A percentile compares a stretch with the other conserved stretches of the same genome.
Evolutionary conservation across 2,113 vertebrate genomes (phyloP).

Genomic region (Lampris incognitus): DNA sequence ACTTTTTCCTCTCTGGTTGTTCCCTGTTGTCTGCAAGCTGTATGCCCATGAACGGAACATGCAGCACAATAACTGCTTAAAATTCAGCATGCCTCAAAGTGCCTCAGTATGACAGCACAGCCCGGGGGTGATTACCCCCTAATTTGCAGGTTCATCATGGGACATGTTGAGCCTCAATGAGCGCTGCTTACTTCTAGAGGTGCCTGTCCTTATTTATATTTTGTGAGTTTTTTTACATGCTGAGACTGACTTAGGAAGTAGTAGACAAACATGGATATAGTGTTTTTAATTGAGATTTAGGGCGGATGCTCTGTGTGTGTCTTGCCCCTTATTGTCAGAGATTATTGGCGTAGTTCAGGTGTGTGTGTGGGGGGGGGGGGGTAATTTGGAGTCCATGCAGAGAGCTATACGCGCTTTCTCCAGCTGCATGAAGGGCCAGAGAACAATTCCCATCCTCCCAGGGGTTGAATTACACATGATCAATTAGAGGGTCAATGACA

Average conservation of each 20-base stretch:
- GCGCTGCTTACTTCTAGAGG: conserved; percentile 56
- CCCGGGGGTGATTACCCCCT: conserved; percentile 75
- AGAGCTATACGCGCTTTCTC: conserved; percentile 59
- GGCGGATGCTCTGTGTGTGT: conserved; percentile 45
- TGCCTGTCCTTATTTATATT: conserved; percentile 55
- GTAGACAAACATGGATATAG: conserved; percentile 67
- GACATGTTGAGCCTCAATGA: conserved; percentile 68
- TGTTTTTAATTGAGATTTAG: conserved; percentile 76
- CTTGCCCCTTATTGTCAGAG: conserved; percentile 52
- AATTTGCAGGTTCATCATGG: conserved; percentile 82
- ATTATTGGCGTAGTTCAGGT: conserved; percentile 30
- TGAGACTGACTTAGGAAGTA: conserved; percentile 65
- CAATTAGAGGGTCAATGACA: conserved; percentile 70
- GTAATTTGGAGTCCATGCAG: conserved; percentile 18
- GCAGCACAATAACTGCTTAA: conserved; percentile 66
- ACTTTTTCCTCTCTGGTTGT: conserved; percentile 47
- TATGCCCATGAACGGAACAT: conserved; percentile 55
- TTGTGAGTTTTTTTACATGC: conserved; percentile 67
- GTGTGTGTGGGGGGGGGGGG: conserved; percentile 29
- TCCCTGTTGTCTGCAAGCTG: conserved; percentile 54
- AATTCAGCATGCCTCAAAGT: conserved; percentile 76
- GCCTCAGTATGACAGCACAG: conserved; percentile 66
- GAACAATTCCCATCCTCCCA: conserved; percentile 48
- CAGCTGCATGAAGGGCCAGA: conserved; percentile 35
- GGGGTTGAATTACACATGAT: conserved; percentile 72